Evolutionary conservation across 2,797 vertebrate species (phyloP).

Genomic region (Calcarius lapponicus): DNA sequence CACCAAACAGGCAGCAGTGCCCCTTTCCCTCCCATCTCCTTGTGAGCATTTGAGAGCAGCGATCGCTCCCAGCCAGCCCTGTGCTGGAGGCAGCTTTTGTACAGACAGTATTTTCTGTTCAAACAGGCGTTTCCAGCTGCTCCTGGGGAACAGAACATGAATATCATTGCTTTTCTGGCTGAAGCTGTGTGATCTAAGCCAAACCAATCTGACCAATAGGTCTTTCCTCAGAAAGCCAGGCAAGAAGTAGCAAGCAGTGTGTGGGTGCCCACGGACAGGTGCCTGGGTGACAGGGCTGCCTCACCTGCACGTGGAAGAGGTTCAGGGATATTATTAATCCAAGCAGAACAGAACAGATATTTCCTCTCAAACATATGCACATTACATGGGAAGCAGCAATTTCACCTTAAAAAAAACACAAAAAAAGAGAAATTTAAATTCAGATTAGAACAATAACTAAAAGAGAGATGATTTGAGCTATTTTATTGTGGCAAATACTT

Average conservation of each 20-base stretch:
- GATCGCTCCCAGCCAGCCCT: not conserved
- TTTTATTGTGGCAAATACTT: not conserved
- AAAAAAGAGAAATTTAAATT: not conserved
- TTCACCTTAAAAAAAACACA: not conserved
- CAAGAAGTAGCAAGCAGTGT: not conserved
- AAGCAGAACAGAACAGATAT: not conserved
- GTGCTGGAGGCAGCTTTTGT: slow-evolving; percentile 6
- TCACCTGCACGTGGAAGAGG: not conserved
- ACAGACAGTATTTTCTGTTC: slow-evolving; percentile 32
- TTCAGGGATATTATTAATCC: not conserved
- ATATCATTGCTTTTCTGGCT: not conserved
- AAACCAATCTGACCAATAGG: not conserved
- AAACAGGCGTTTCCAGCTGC: slow-evolving; percentile 46
- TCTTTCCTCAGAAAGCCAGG: not conserved
- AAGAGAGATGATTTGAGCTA: not conserved
- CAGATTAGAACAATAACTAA: not conserved
- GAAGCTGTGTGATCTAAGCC: not conserved
- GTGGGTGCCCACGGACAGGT: not conserved
- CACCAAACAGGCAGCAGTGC: not conserved
- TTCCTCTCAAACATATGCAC: not conserved
- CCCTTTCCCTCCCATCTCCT: not conserved
- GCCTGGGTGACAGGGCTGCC: not conserved
- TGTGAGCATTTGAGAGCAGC: not conserved
- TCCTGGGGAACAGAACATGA: slow-evolving; percentile 4
- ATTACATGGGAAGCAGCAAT: not conserved